Evolutionary conservation across 30 jellyfish, hydroid and myxozoan species (phyloP).

Genomic region (Cassiopea andromeda): DNA sequence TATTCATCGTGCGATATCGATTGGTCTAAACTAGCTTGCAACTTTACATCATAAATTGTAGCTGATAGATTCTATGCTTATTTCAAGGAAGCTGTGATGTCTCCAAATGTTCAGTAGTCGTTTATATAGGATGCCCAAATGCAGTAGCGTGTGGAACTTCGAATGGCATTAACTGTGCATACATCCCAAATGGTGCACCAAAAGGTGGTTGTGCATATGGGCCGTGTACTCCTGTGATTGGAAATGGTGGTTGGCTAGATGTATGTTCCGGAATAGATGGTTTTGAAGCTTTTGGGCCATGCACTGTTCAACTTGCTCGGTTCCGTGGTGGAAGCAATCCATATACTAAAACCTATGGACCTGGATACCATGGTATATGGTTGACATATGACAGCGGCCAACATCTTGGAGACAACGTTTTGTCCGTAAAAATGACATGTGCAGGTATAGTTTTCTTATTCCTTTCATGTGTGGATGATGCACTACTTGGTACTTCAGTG

Average conservation of each 20-base stretch:
- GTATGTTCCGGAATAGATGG: conserved; percentile 66
- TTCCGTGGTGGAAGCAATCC: conserved; percentile 23
- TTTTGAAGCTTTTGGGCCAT: conserved; percentile 50
- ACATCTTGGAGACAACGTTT: conserved; percentile 56
- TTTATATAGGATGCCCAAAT: conserved; percentile 50
- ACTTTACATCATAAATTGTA: no score
- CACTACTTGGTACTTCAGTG: no score
- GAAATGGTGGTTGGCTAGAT: conserved; percentile 62
- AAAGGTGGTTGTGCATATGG: conserved; percentile 22
- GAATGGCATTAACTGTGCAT: conserved; percentile 33
- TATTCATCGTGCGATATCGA: no score
- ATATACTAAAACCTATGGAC: conserved; percentile 12
- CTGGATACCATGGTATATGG: conserved; percentile 71
- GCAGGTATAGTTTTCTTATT: conserved; percentile 19
- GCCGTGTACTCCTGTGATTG: conserved; percentile 54
- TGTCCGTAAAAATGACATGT: conserved; percentile 47
- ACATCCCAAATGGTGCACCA: conserved; percentile 17
- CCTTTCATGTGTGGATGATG: no score
- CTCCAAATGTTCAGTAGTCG: conserved; percentile 38
- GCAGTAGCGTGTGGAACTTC: conserved; percentile 41
- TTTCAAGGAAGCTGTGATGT: conserved; percentile 29
- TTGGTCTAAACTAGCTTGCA: no score
- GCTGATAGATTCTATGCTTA: no score
- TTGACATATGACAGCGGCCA: conserved; percentile 34
- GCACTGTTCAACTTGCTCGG: conserved; percentile 56